A percentile compares a stretch with the other conserved stretches of the same genome.
These are phyloP conservation scores for Felis catus DNA, from an alignment of 2,113 vertebrate species.

Conservation along the genomic window DNA sequence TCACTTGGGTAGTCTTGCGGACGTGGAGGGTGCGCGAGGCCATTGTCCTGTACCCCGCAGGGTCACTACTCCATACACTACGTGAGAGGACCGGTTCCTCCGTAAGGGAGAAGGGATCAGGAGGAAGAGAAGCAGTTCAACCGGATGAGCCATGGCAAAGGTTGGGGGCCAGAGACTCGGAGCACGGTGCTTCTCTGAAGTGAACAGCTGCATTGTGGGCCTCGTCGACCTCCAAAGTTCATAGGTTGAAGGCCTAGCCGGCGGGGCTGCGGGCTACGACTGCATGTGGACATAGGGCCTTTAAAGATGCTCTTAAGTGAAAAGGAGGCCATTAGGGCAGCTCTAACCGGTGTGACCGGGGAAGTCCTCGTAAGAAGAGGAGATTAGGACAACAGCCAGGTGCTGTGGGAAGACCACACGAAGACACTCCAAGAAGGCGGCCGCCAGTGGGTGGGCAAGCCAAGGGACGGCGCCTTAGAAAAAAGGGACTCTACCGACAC, in stretches of 20 bases:
- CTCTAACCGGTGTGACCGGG: background rate
- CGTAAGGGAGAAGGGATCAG: background rate
- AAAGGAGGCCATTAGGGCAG: background rate
- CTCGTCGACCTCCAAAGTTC: background rate
- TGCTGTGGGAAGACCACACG: background rate
- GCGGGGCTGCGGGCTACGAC: background rate
- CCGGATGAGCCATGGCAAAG: no score
- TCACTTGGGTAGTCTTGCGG: background rate
- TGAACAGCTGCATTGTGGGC: background rate
- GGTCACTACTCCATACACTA: background rate
- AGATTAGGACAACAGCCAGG: background rate
- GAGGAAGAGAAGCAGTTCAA: background rate
- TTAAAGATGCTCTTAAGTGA: background rate
- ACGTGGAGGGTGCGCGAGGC: background rate
- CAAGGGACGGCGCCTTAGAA: background rate
- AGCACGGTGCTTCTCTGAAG: background rate
- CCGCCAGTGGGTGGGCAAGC: background rate
- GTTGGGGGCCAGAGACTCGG: background rate
- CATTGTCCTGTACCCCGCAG: accelerated
- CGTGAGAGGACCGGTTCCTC: background rate
- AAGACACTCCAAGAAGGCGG: background rate
- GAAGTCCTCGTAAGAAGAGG: background rate
- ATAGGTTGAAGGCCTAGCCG: background rate
- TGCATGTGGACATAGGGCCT: background rate
- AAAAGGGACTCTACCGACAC: background rate